phyloP scores from a whole-genome alignment of 2,888 invertebrate species.

The Poecilobothrus nobilitatus region DNA sequence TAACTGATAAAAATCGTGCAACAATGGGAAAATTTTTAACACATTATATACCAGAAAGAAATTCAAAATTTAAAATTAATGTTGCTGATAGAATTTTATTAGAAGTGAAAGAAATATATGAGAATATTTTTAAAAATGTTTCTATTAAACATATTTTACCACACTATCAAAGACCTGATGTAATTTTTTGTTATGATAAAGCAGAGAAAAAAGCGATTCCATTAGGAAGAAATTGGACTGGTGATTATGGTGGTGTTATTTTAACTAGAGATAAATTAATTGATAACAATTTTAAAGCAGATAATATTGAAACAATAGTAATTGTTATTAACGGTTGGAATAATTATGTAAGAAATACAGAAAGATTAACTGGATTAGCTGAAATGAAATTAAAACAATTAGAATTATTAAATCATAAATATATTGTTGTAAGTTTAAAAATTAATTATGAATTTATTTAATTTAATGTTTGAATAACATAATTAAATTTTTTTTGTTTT shows the following conservation, averaged over 20 bases:
- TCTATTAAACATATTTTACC: constrained; percentile 55
- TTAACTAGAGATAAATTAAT: constrained; percentile 33
- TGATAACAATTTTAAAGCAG: constrained; percentile 23
- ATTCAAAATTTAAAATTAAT: constrained; percentile 48
- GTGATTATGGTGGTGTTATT: constrained; percentile 46
- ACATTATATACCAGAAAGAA: constrained; percentile 50
- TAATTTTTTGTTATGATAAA: constrained; percentile 52
- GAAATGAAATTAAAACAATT: constrained; percentile 58
- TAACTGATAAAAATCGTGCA: constrained; percentile 45
- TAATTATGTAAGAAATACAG: constrained; percentile 48
- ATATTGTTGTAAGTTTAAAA: constrained; percentile 46
- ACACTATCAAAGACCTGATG: constrained; percentile 57
- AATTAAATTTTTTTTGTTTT: constrained; percentile 20
- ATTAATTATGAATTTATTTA: constrained; percentile 2
- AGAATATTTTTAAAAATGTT: constrained; percentile 45
- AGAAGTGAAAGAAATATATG: constrained; percentile 48
- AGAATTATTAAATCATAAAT: constrained; percentile 50
- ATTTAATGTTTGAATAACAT: too few species aligned
- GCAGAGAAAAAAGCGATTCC: constrained; percentile 46
- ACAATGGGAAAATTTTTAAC: constrained; percentile 53
- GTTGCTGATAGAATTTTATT: constrained; percentile 51
- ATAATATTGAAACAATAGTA: constrained; percentile 46
- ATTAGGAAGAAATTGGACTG: constrained; percentile 45
- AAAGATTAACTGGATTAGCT: constrained; percentile 50
- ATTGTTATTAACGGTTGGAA: constrained; percentile 56